A percentile compares a stretch with the other conserved stretches of the same genome.
These are phyloP conservation scores for Dissostichus mawsoni DNA, from an alignment of 2,113 vertebrate species.

Conservation along the genomic window DNA sequence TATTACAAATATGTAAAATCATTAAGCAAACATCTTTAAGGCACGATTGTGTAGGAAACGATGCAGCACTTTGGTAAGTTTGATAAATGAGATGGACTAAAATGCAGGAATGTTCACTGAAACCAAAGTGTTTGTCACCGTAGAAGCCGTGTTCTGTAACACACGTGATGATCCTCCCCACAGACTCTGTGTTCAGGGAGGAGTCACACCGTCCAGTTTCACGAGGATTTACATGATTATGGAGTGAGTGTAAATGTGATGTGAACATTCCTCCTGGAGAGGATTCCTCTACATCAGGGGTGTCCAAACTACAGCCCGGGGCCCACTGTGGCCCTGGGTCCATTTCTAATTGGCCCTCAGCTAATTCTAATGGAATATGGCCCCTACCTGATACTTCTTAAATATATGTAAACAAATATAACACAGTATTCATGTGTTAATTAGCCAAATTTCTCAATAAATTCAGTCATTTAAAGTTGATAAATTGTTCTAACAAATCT, in stretches of 20 bases:
- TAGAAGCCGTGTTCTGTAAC: slow-evolving; percentile 4
- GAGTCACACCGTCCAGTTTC: slow-evolving; percentile 37
- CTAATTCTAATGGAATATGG: too few species aligned
- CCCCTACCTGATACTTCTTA: too few species aligned
- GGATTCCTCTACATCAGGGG: slow-evolving; percentile 3
- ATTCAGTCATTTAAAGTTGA: too few species aligned
- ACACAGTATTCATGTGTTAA: too few species aligned
- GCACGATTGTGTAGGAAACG: background rate
- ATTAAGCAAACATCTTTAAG: slow-evolving; percentile 12
- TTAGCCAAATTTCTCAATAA: too few species aligned
- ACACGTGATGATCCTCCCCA: slow-evolving; percentile 3
- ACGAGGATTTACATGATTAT: slow-evolving; percentile 22
- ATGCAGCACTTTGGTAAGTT: slow-evolving; percentile 18
- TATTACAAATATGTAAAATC: slow-evolving; percentile 17
- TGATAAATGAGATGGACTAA: slow-evolving; percentile 15
- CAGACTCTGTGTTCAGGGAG: background rate
- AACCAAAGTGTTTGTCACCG: slow-evolving; percentile 20
- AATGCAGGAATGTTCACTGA: slow-evolving; percentile 47
- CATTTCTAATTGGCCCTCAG: too few species aligned
- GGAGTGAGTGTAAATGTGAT: slow-evolving; percentile 11
- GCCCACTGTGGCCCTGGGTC: too few species aligned
- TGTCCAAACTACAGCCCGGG: too few species aligned
- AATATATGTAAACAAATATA: too few species aligned
- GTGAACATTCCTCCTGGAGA: background rate
- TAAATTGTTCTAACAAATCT: too few species aligned